Conservation (phyloP, 1,140 invertebrate species). For the Neuroterus valhalla region DNA sequence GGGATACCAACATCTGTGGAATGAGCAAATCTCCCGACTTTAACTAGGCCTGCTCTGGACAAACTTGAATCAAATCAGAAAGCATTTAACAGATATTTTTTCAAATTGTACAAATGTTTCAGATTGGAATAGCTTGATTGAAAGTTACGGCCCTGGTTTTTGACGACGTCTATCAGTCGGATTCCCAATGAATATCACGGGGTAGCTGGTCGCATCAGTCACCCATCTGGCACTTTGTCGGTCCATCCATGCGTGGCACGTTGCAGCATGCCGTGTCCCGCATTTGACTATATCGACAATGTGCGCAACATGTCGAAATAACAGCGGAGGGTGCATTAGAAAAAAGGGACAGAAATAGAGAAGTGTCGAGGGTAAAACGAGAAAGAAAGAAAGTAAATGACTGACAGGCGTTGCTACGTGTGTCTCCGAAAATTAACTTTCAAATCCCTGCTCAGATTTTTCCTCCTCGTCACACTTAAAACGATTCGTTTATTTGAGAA, state of each 20-base stretch:
- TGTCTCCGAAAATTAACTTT: slow-evolving; percentile 69
- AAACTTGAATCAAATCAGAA: no score
- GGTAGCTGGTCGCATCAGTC: slow-evolving; percentile 71
- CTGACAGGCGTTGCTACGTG: slow-evolving; percentile 58
- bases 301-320: slow-evolving; percentile 70
- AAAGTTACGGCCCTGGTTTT: slow-evolving; percentile 20
- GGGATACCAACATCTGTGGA: no score
- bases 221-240: slow-evolving; percentile 73
- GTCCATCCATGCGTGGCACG: slow-evolving; percentile 70
- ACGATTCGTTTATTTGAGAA: slow-evolving; percentile 59
- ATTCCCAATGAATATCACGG: slow-evolving; percentile 46
- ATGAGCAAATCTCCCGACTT: no score
- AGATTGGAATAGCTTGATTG: not conserved
- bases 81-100: no score
- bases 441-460: slow-evolving; percentile 61
- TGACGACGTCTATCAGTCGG: slow-evolving; percentile 37
- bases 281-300: slow-evolving; percentile 74
- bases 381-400: slow-evolving; percentile 60
- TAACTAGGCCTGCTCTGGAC: no score
- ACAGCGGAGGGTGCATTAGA: slow-evolving; percentile 63
- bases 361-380: slow-evolving; percentile 20
- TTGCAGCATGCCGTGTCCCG: slow-evolving; percentile 65
- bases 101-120: no score
- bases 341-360: slow-evolving; percentile 46
- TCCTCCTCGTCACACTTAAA: slow-evolving; percentile 59